Conservation (phyloP, 2,113 vertebrate species). For the Seriola quinqueradiata region DNA sequence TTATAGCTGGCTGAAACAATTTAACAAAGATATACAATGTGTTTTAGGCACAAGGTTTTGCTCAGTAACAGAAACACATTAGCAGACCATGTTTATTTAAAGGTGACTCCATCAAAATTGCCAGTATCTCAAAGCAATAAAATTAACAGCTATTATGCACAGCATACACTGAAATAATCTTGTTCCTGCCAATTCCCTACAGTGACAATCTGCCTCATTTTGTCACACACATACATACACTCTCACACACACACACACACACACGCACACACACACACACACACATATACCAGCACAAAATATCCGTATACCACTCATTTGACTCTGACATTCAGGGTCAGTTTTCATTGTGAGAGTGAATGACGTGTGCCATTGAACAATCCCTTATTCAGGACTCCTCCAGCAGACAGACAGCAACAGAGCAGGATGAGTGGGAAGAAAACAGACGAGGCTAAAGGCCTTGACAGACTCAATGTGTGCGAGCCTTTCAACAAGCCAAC, state of each 20-base stretch:
- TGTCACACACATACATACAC: background rate
- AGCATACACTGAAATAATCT: background rate
- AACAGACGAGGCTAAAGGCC: slow-evolving; percentile 21
- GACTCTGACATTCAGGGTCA: slow-evolving; percentile 25
- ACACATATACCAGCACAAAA: background rate
- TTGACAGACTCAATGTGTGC: slow-evolving; percentile 33
- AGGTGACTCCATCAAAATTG: background rate
- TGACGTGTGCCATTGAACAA: slow-evolving; percentile 28
- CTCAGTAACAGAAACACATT: slow-evolving; percentile 12
- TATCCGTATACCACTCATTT: background rate
- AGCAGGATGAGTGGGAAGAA: slow-evolving; percentile 9
- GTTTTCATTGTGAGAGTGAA: slow-evolving; percentile 18
- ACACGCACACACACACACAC: background rate
- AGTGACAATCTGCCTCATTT: slow-evolving; percentile 7
- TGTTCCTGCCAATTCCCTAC: slow-evolving; percentile 15
- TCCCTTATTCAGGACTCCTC: slow-evolving; percentile 5
- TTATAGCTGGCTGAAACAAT: background rate
- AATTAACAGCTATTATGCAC: background rate
- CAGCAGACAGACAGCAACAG: slow-evolving; percentile 6
- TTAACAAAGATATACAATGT: background rate
- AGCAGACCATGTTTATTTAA: slow-evolving; percentile 2
- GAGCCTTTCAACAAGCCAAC: slow-evolving; percentile 28
- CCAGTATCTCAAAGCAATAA: background rate
- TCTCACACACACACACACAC: background rate
- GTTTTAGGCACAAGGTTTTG: background rate